Evolutionary conservation across 92 coral and sea anemone genomes (phyloP).

Genomic region (Muricea muricata): DNA sequence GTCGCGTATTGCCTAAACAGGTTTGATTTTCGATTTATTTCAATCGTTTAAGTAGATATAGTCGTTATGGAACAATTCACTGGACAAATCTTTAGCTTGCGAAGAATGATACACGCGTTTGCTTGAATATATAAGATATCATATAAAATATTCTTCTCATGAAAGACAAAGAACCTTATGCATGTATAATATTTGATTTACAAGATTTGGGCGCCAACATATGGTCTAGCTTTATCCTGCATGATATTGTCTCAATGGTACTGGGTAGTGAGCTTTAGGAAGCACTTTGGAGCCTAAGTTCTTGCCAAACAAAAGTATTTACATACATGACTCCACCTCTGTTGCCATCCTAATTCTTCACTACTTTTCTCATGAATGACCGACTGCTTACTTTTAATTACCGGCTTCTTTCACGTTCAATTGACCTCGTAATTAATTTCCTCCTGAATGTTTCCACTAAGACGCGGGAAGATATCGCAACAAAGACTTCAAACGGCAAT

Average conservation of each 20-base stretch:
- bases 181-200: neutral
- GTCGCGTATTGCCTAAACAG: neutral
- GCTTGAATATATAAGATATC: neutral
- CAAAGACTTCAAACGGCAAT: constrained; percentile 7
- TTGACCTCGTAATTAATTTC: constrained; percentile 51
- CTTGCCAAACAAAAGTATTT: constrained; percentile 30
- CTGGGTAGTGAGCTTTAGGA: neutral
- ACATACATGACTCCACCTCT: constrained; percentile 22
- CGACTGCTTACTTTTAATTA: constrained; percentile 54
- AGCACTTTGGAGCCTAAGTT: neutral
- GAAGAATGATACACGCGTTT: neutral
- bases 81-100: neutral
- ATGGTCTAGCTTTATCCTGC: constrained; percentile 21
- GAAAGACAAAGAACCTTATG: neutral
- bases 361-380: constrained; percentile 33
- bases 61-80: no score
- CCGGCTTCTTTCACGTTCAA: constrained; percentile 53
- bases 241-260: neutral
- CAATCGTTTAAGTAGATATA: no score
- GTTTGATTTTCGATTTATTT: no score
- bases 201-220: constrained; percentile 14
- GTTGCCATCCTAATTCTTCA: constrained; percentile 43
- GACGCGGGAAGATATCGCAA: constrained; percentile 16
- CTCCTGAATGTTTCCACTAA: constrained; percentile 37
- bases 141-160: constrained; percentile 4